phyloP scores from a whole-genome alignment of 2,113 vertebrate species.

The Casuarius casuarius region DNA sequence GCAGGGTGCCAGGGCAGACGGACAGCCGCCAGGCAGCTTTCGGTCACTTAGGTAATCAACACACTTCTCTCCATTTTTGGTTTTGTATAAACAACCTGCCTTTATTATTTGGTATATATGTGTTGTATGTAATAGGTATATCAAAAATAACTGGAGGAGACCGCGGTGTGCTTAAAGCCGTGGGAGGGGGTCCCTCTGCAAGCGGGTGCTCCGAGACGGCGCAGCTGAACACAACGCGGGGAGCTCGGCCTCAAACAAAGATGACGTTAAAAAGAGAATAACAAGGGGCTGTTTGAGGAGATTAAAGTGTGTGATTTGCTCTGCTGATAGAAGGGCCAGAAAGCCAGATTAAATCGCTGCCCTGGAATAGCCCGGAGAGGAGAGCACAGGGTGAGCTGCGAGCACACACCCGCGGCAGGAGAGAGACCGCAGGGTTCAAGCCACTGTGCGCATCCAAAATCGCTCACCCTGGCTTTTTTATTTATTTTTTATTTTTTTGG shows the following conservation, averaged over 20 bases:
- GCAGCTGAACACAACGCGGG: neutral
- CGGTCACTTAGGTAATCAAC: rapidly evolving
- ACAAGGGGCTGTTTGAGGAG: neutral
- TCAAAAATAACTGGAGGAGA: conserved; percentile 46
- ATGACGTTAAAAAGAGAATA: conserved; percentile 2
- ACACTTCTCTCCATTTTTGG: neutral
- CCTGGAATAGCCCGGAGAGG: neutral
- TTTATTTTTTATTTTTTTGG: too few relatives aligned
- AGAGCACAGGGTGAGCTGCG: neutral
- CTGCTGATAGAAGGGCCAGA: conserved; percentile 9
- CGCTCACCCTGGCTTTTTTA: neutral
- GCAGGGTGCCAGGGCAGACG: too few relatives aligned
- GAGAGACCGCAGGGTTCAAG: neutral
- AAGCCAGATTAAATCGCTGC: conserved; percentile 54
- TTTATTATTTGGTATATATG: conserved; percentile 45
- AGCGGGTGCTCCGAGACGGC: conserved; percentile 29
- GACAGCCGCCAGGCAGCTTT: neutral
- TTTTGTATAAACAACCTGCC: conserved; percentile 49
- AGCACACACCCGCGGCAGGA: neutral
- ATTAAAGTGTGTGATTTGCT: conserved; percentile 59
- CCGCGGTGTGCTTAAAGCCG: conserved; percentile 34
- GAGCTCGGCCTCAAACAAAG: neutral
- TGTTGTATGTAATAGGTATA: conserved; percentile 7
- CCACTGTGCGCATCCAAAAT: neutral
- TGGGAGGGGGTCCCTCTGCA: conserved; percentile 32